Conservation (phyloP, 2,113 vertebrate genomes). For the Vanacampus margaritifer region DNA sequence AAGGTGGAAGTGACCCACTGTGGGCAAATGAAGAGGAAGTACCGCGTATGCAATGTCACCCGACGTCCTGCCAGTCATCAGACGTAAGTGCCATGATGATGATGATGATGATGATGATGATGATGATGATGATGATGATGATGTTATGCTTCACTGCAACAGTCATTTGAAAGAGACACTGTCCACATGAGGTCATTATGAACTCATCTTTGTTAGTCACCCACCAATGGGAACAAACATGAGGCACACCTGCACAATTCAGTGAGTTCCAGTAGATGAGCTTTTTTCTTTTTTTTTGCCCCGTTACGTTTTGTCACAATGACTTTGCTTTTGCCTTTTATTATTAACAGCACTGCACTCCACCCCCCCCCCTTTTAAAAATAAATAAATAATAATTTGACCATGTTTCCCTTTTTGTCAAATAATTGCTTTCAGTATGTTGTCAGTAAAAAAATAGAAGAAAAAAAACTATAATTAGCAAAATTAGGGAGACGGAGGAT, state of each 20-base stretch:
- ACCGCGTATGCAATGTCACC: constrained; percentile 96
- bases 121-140: no score
- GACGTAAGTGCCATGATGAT: constrained; percentile 75
- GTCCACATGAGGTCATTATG: neutral
- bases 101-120: neutral
- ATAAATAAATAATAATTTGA: no score
- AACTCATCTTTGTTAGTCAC: neutral
- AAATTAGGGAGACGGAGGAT: no score
- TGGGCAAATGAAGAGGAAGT: constrained; percentile 98
- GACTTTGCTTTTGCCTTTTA: no score
- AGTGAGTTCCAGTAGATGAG: neutral
- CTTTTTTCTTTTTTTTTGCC: no score
- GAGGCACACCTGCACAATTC: neutral
- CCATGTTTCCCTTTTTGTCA: no score
- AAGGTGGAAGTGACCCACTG: constrained; percentile 99
- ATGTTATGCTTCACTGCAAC: neutral
- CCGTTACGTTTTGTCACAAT: no score
- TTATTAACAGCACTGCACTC: neutral
- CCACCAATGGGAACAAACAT: neutral
- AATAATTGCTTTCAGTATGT: no score
- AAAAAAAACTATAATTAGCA: no score
- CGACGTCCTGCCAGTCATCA: constrained; percentile 96
- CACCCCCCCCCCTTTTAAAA: no score
- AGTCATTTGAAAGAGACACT: neutral
- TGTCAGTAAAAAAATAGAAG: no score